These are phyloP conservation scores for Laterallus jamaicensis DNA, from an alignment of 2,113 vertebrate genomes.

Conservation along the genomic window DNA sequence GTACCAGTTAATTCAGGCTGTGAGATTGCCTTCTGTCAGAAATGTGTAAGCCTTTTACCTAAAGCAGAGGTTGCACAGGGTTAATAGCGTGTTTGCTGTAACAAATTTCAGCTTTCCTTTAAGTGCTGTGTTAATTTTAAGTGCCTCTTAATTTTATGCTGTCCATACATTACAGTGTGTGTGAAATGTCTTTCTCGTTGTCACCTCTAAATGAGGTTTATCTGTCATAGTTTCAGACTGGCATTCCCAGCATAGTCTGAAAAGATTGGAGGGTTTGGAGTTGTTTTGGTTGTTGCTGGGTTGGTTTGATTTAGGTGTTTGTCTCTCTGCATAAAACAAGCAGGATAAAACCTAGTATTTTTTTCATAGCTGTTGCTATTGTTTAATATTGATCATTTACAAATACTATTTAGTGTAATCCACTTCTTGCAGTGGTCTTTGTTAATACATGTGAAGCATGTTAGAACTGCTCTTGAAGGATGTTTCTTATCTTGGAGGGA, in stretches of 20 bases:
- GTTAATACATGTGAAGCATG: not conserved
- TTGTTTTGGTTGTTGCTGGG: not conserved
- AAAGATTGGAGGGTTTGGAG: accelerated
- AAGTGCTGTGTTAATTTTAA: not conserved
- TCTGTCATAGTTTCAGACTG: not conserved
- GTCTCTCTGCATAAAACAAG: not conserved
- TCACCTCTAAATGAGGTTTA: not conserved
- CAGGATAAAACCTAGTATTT: not conserved
- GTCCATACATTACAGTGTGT: not conserved
- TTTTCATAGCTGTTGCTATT: not conserved
- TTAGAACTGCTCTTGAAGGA: not conserved
- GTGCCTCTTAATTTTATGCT: not conserved
- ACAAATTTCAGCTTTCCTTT: conserved; percentile 35
- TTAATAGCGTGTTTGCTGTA: not conserved
- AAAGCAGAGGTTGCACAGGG: not conserved
- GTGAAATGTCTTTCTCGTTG: not conserved
- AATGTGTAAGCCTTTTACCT: not conserved
- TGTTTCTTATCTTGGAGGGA: not conserved
- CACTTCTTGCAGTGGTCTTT: not conserved
- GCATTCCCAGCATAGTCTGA: not conserved
- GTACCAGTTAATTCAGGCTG: not conserved
- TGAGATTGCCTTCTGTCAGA: not conserved
- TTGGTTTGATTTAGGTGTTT: not conserved
- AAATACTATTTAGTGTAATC: not conserved
- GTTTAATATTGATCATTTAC: not conserved